Percentiles rank a stretch among this genome's conserved stretches.
Evolutionary conservation across 2,888 invertebrate genomes (phyloP).

Genomic region (Mechanitis mazaeus): DNA sequence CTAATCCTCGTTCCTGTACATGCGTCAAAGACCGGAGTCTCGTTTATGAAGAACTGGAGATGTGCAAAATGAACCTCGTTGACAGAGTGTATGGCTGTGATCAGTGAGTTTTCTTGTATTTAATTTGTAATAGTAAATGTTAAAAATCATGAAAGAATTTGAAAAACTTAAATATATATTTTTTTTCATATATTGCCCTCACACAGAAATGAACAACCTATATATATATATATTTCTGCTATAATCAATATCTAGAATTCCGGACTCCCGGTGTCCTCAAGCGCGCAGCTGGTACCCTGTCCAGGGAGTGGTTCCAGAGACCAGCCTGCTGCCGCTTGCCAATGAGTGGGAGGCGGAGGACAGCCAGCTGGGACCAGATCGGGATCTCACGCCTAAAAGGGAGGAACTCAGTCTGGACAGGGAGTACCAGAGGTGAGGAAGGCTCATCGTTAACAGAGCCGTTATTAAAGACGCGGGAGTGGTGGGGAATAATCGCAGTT

Average conservation of each 20-base stretch:
- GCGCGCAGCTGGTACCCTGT: constrained; percentile 59
- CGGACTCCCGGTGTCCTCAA: constrained; percentile 39
- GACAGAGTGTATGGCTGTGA: constrained; percentile 60
- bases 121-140: not conserved
- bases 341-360: constrained; percentile 63
- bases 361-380: constrained; percentile 33
- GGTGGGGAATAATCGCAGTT: no score
- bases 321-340: constrained; percentile 34
- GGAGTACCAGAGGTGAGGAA: constrained; percentile 58
- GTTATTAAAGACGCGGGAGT: no score
- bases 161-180: no score
- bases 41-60: constrained; percentile 62
- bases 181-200: no score
- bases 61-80: constrained; percentile 59
- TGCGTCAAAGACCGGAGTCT: constrained; percentile 62
- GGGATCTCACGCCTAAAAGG: constrained; percentile 37
- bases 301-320: constrained; percentile 37
- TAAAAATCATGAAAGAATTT: not conserved
- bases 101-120: constrained; percentile 48
- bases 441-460: no score
- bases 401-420: constrained; percentile 51
- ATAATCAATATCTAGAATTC: constrained; percentile 36
- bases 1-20: constrained; percentile 58
- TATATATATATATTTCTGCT: no score
- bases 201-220: no score